Conservation (phyloP, 1,140 invertebrate species). For the Drosophila pandora region DNA sequence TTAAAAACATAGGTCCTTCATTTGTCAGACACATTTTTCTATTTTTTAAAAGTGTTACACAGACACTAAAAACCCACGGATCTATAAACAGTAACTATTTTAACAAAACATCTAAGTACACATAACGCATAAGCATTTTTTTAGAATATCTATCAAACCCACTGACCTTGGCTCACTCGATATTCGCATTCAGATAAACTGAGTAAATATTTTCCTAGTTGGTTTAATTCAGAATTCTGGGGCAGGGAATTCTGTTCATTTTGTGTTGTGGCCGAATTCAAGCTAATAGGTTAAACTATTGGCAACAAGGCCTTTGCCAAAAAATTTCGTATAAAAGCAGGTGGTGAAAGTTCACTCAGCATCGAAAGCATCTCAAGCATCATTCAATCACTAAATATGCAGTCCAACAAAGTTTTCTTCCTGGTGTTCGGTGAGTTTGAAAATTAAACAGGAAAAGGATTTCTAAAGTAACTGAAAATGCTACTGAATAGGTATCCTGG, state of each 20-base stretch:
- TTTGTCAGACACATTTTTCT: too few relatives aligned
- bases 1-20: too few relatives aligned
- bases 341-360: constrained; percentile 16
- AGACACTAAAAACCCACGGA: too few relatives aligned
- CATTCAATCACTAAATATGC: constrained; percentile 46
- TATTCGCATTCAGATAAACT: not conserved
- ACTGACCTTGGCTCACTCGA: constrained; percentile 18
- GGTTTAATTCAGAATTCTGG: constrained; percentile 30
- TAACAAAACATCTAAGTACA: too few relatives aligned
- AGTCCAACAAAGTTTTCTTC: constrained; percentile 51
- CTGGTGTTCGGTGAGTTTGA: constrained; percentile 57
- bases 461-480: not conserved
- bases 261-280: constrained; percentile 2
- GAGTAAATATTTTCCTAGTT: constrained; percentile 58
- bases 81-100: too few relatives aligned
- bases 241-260: constrained; percentile 2
- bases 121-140: too few relatives aligned
- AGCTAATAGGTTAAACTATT: constrained; percentile 9
- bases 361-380: constrained; percentile 38
- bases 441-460: not conserved
- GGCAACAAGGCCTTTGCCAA: constrained; percentile 24
- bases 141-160: not conserved
- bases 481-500: constrained; percentile 42
- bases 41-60: too few relatives aligned
- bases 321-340: constrained; percentile 54